Base-by-base conservation (phyloP, 2,113 vertebrate genomes). In the Pseudonaja textilis region DNA sequence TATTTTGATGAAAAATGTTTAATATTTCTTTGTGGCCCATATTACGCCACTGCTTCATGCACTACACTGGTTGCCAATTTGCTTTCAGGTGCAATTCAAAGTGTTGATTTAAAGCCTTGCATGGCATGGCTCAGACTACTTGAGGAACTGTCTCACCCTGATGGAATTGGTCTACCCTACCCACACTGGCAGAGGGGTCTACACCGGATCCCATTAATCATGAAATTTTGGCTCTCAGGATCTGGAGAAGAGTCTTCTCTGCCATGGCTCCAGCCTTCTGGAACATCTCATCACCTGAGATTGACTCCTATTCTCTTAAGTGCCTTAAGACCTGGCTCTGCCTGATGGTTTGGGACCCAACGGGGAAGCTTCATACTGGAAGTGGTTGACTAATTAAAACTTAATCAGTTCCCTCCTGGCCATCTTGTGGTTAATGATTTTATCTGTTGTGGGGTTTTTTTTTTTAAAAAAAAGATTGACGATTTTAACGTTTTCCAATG, bases 1-100 rank as follows among this genome's bases (percentile, higher is more conserved):
- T 87, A 90, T 90, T 93, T 95, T 94, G 90, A 89, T 16, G 92
- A 61, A n/a, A 91, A 92, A 55, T 55, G 55, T 86, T 91, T 89
- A 91, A 61, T 61, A 89, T 59, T 57, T 59, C 22, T 59, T 59
- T 59, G 22, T 59, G 56, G 22, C 0, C 22, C 22, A 25, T 8
- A 23, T 59, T 59, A 59, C 7, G 2, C 22, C 56, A 59, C 22
- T 59, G 56, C 56, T 59, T 59, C 22, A 25, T 59, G 56, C 2
- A 1, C 56, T 25, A 59, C 22, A 59, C 56, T 59, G 22, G 7
- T 59, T 59, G 22, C 22, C 56, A 25, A 22, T 59, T 59, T 59
- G 56, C 7, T 59, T 59, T 59, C 22, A 8, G 22, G 22, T 59
- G 22, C 56, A 59, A 59, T 59, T 59, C 56, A 59, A 59, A 23